phyloP scores from a whole-genome alignment of 2,797 vertebrate species.

The Lates japonicus region DNA sequence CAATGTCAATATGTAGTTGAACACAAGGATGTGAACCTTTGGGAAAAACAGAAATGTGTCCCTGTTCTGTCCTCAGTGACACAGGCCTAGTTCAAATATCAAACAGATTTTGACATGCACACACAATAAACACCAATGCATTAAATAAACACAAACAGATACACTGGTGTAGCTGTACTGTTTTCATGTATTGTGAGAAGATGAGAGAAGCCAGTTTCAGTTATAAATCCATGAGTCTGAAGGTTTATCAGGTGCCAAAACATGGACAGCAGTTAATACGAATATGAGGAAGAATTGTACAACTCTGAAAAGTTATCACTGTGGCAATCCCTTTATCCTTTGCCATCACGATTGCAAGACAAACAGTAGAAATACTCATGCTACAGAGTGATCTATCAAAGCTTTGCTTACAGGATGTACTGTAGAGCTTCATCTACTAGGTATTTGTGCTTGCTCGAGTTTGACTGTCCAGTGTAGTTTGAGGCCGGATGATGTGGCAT shows the following conservation, averaged over 20 bases:
- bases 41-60: background rate
- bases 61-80: slow-evolving; percentile 13
- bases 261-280: background rate
- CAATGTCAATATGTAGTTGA: background rate
- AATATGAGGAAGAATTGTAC: background rate
- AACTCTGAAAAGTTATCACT: background rate
- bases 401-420: background rate
- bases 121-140: background rate
- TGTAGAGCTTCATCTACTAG: background rate
- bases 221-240: too few relatives aligned
- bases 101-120: background rate
- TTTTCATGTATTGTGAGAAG: background rate
- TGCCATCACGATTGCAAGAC: background rate
- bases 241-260: background rate
- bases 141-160: background rate
- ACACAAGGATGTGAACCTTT: slow-evolving; percentile 19
- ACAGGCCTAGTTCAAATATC: background rate
- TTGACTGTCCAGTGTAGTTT: background rate
- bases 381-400: background rate
- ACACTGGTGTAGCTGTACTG: background rate
- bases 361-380: background rate
- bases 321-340: background rate
- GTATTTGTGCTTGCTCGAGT: background rate
- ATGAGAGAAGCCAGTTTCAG: background rate
- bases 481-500: background rate